These are phyloP conservation scores for Tipula vernalis DNA, from an alignment of 2,888 invertebrate genomes.

Conservation along the genomic window DNA sequence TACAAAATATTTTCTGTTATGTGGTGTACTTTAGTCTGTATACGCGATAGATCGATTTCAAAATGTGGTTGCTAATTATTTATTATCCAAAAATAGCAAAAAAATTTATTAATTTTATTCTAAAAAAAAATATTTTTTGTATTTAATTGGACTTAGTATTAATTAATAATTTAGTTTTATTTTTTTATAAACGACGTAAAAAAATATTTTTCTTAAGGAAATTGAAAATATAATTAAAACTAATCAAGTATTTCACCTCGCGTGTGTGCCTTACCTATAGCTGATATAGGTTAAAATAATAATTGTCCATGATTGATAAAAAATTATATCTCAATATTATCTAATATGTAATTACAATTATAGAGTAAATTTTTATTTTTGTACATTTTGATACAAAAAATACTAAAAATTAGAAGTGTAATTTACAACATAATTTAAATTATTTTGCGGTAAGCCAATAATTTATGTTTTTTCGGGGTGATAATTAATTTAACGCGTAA, in stretches of 20 bases:
- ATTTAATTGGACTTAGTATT: not conserved
- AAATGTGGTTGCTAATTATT: not conserved
- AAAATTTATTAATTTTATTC: not conserved
- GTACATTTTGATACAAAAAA: not conserved
- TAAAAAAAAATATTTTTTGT: not conserved
- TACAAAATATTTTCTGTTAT: too few relatives aligned
- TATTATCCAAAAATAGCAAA: not conserved
- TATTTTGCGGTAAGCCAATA: not conserved
- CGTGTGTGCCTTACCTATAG: not conserved
- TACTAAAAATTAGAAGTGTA: not conserved
- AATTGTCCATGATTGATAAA: slow-evolving; percentile 9
- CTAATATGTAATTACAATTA: not conserved
- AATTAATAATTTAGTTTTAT: not conserved
- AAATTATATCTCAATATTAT: not conserved
- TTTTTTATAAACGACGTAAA: not conserved
- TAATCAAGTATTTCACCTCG: slow-evolving; percentile 10
- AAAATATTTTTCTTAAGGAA: not conserved
- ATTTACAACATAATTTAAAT: not conserved
- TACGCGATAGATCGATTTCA: not conserved
- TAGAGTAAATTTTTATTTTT: not conserved
- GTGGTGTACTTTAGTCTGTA: too few relatives aligned
- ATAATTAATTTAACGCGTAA: not conserved
- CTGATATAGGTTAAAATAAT: slow-evolving; percentile 8
- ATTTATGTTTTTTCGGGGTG: not conserved
- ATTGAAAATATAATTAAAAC: not conserved